A percentile compares a stretch with the other conserved stretches of the same genome.
phyloP scores from a whole-genome alignment of 2,797 vertebrate species.

The Naso thynnoides region DNA sequence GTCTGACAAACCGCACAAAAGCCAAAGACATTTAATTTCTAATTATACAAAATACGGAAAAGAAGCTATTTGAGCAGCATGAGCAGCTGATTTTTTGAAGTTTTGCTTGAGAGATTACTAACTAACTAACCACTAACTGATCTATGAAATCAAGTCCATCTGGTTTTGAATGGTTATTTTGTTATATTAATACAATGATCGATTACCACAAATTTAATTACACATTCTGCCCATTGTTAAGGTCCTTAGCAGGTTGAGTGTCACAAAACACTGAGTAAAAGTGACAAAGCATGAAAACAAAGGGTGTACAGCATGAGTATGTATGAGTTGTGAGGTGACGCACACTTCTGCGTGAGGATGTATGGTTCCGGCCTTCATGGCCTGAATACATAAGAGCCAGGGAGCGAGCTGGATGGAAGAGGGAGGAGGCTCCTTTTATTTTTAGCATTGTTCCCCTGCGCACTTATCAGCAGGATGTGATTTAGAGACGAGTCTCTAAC shows the following conservation, averaged over 20 bases:
- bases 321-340: conserved; percentile 22
- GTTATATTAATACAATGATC: too few species aligned
- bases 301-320: neutral
- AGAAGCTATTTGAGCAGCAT: too few species aligned
- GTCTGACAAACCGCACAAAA: too few species aligned
- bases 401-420: conserved; percentile 35
- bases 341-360: conserved; percentile 4
- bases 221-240: too few species aligned
- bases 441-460: conserved; percentile 61
- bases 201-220: too few species aligned
- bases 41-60: too few species aligned
- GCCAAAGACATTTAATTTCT: too few species aligned
- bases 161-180: too few species aligned
- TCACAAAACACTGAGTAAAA: neutral
- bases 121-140: too few species aligned
- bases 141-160: too few species aligned
- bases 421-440: conserved; percentile 67
- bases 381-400: conserved; percentile 53
- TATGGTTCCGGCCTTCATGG: conserved; percentile 45
- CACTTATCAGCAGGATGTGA: conserved; percentile 64
- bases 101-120: too few species aligned
- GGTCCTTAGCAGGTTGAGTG: neutral
- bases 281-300: conserved; percentile 15
- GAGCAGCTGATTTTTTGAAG: too few species aligned
- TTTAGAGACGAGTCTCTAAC: conserved; percentile 52